phyloP scores from a whole-genome alignment of 2,113 vertebrate species.

The Hoplias malabaricus region DNA sequence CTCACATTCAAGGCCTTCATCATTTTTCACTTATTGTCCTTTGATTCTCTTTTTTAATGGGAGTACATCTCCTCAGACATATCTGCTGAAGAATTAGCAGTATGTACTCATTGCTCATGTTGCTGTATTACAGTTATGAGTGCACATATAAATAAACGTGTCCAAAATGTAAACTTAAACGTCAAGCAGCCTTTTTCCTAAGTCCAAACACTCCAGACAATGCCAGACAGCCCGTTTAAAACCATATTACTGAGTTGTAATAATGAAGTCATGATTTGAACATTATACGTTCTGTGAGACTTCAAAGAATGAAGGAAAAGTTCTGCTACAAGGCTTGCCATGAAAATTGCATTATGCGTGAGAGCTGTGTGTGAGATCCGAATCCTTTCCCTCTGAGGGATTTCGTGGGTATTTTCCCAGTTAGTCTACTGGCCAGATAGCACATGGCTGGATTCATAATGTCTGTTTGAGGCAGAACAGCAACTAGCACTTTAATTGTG shows the following conservation, averaged over 20 bases:
- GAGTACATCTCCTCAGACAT: neutral
- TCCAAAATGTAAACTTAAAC: neutral
- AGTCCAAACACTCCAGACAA: neutral
- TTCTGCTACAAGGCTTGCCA: neutral
- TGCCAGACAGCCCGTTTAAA: conserved; percentile 2
- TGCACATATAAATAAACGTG: neutral
- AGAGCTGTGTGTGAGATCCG: neutral
- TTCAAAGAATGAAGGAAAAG: neutral
- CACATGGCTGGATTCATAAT: conserved; percentile 1
- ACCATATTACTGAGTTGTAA: conserved; percentile 3
- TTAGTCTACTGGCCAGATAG: neutral
- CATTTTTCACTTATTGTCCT: too few species aligned
- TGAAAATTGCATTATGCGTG: conserved; percentile 2
- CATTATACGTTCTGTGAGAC: conserved; percentile 1
- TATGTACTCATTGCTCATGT: neutral
- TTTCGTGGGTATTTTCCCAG: neutral
- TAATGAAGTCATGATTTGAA: neutral
- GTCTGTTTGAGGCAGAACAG: conserved; percentile 15
- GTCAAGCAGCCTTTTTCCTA: neutral
- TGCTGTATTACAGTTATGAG: neutral
- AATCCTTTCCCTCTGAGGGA: neutral
- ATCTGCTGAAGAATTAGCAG: too few species aligned
- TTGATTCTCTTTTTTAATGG: neutral
- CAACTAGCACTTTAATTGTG: conserved; percentile 15
- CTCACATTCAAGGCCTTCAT: too few species aligned